Conservation (phyloP, 2,113 vertebrate species). For the Callospermophilus lateralis region DNA sequence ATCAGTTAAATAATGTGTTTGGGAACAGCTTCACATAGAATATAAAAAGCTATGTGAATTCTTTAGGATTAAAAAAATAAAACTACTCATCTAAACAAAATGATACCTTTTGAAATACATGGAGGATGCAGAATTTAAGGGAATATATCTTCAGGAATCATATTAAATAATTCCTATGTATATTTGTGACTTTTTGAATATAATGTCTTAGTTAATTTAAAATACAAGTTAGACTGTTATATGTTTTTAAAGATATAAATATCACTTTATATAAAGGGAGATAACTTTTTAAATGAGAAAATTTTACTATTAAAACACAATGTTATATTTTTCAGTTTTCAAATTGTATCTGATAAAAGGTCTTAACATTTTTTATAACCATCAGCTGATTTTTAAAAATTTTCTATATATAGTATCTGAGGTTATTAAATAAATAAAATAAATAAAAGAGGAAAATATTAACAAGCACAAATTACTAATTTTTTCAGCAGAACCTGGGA, state of each 20-base stretch:
- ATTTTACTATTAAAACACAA: not conserved
- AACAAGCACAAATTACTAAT: conserved; percentile 6
- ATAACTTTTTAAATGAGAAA: conserved; percentile 20
- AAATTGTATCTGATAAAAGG: not conserved
- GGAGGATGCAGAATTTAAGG: conserved; percentile 51
- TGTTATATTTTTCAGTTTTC: conserved; percentile 18
- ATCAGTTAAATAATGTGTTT: conserved; percentile 85
- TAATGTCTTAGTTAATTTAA: conserved; percentile 51
- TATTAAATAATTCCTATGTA: conserved; percentile 72
- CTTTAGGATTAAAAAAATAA: conserved; percentile 65
- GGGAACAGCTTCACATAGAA: conserved; percentile 80
- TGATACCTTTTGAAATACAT: conserved; percentile 42
- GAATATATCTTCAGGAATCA: conserved; percentile 40
- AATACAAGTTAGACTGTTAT: conserved; percentile 31
- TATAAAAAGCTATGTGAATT: conserved; percentile 82
- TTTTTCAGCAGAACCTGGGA: not conserved
- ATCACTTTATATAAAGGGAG: conserved; percentile 22
- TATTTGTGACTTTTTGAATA: not conserved
- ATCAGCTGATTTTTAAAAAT: conserved; percentile 30
- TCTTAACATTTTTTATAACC: not conserved
- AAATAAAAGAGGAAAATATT: conserved; percentile 2
- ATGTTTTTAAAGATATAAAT: not conserved
- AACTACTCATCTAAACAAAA: conserved; percentile 65
- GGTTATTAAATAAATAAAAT: not conserved
- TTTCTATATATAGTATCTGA: not conserved